Evolutionary conservation across 1,140 invertebrate species (phyloP).

Genomic region (Gryon sp.): DNA sequence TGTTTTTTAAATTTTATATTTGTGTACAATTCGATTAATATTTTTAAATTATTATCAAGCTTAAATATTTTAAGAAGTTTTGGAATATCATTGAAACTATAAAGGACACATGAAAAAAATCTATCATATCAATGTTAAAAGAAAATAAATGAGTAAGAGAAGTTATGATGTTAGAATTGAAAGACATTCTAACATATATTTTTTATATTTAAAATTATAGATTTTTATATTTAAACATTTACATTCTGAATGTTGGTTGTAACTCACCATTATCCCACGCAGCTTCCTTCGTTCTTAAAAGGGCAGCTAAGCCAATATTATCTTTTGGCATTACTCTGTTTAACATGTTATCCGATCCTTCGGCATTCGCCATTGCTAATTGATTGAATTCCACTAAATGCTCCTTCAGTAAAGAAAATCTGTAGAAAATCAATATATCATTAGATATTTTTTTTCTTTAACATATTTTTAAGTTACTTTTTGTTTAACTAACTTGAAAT

Average conservation of each 20-base stretch:
- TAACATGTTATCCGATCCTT: conserved; percentile 98
- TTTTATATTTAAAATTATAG: neutral
- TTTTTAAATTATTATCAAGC: too few species aligned
- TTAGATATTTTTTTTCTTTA: conserved; percentile 19
- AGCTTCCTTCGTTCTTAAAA: conserved; percentile 95
- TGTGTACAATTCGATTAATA: too few species aligned
- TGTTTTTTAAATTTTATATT: too few species aligned
- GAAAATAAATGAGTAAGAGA: too few species aligned
- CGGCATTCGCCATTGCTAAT: conserved; percentile 98
- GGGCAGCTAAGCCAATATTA: conserved; percentile 97
- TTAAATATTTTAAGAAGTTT: too few species aligned
- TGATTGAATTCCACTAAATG: conserved; percentile 99
- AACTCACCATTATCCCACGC: conserved; percentile 93
- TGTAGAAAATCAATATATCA: conserved; percentile 75
- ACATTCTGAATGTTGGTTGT: neutral
- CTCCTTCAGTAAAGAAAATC: conserved; percentile 96
- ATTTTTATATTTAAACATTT: neutral
- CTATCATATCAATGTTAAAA: too few species aligned
- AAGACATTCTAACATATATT: too few species aligned
- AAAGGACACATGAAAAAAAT: too few species aligned
- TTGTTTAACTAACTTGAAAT: too few species aligned
- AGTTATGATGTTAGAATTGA: too few species aligned
- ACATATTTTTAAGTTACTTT: too few species aligned
- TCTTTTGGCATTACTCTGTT: conserved; percentile 99
- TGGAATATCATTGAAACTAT: too few species aligned